Conservation (phyloP, 2,113 vertebrate genomes). For the Thryonomys swinderianus region DNA sequence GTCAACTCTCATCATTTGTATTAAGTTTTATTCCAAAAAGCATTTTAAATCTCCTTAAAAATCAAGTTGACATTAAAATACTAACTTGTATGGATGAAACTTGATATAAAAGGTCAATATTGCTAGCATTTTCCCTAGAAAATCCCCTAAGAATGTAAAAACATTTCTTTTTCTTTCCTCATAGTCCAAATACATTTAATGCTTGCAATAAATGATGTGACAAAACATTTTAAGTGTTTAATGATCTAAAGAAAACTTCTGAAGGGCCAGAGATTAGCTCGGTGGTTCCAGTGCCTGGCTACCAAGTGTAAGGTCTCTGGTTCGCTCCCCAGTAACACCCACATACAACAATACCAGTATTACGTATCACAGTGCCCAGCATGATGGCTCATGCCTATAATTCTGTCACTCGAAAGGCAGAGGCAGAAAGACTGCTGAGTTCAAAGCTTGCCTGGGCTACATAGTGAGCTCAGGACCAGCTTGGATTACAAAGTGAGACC, state of each 20-base stretch:
- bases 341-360: no score
- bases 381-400: no score
- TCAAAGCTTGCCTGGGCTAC: no score
- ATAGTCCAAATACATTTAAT: constrained; percentile 48
- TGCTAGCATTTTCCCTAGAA: constrained; percentile 54
- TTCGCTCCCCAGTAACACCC: no score
- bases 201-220: constrained; percentile 2
- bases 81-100: constrained; percentile 6
- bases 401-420: no score
- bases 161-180: not conserved
- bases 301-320: no score
- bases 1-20: constrained; percentile 38
- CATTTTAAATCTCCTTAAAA: constrained; percentile 46
- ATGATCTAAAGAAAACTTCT: constrained; percentile 61
- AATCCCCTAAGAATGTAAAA: constrained; percentile 52
- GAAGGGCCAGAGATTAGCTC: no score
- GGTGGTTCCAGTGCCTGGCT: no score
- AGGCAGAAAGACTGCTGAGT: no score
- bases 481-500: no score
- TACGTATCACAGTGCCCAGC: no score
- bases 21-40: constrained; percentile 51
- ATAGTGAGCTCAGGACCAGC: no score
- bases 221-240: not conserved
- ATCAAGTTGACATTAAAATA: constrained; percentile 47
- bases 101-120: constrained; percentile 57